A percentile compares a stretch with the other conserved stretches of the same genome.
These are phyloP conservation scores for Balearica regulorum DNA, from an alignment of 2,797 vertebrate genomes.

Conservation along the genomic window DNA sequence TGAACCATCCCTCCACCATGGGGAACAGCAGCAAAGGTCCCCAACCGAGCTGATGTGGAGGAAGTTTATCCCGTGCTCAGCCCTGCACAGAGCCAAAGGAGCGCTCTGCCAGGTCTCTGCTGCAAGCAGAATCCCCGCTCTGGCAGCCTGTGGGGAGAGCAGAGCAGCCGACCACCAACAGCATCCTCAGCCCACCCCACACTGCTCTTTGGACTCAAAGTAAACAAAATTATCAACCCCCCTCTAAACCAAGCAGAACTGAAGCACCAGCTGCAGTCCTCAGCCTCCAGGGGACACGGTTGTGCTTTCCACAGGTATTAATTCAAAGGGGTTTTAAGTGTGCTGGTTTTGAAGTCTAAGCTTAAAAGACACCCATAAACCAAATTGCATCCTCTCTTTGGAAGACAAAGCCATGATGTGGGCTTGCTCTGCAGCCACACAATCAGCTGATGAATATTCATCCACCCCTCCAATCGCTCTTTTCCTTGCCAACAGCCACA, in stretches of 20 bases:
- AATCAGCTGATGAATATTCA: slow-evolving; percentile 47
- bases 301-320: not conserved
- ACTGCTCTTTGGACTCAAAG: not conserved
- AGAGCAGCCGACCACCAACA: not conserved
- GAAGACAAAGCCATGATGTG: not conserved
- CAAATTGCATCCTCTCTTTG: slow-evolving; percentile 15
- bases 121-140: not conserved
- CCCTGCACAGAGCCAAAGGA: not conserved
- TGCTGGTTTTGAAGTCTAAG: slow-evolving; percentile 39
- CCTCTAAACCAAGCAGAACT: not conserved
- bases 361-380: slow-evolving; percentile 15
- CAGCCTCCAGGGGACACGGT: not conserved
- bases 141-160: not conserved
- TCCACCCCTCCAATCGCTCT: not conserved
- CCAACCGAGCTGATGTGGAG: not conserved
- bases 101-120: not conserved
- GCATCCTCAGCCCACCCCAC: not conserved
- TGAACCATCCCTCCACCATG: not conserved
- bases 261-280: slow-evolving; percentile 31
- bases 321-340: slow-evolving; percentile 34
- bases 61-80: not conserved
- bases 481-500: not conserved
- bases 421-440: not conserved
- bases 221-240: slow-evolving; percentile 13
- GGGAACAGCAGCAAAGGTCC: not conserved